These are phyloP conservation scores for Esox niger DNA, from an alignment of 2,113 vertebrate species.

Conservation along the genomic window DNA sequence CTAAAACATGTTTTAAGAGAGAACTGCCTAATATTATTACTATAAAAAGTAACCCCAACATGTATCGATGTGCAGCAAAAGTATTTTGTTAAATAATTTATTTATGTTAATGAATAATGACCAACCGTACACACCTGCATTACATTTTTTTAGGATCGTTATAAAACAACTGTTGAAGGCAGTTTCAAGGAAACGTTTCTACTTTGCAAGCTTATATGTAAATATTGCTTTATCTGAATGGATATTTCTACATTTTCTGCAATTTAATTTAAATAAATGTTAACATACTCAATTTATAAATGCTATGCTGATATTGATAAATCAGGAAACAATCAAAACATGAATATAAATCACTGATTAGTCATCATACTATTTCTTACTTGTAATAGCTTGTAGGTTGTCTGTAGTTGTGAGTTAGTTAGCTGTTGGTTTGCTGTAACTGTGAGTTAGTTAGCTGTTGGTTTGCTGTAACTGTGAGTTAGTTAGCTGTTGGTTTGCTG, in stretches of 20 bases:
- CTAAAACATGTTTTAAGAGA: not conserved
- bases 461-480: no score
- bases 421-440: no score
- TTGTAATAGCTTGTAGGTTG: no score
- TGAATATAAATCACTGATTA: not conserved
- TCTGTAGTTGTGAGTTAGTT: no score
- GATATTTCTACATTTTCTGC: not conserved
- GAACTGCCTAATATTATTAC: not conserved
- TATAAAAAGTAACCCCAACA: not conserved
- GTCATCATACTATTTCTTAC: no score
- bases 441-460: no score
- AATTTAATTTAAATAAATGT: not conserved
- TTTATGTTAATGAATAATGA: not conserved
- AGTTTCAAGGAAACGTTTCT: not conserved
- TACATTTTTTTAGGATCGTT: not conserved
- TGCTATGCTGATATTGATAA: not conserved
- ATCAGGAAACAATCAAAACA: not conserved
- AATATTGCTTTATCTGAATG: not conserved
- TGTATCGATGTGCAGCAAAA: not conserved
- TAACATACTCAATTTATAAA: not conserved
- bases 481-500: no score
- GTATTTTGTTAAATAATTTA: not conserved
- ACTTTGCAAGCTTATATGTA: not conserved
- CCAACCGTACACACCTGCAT: not conserved
- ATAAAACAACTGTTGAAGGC: not conserved